Evolutionary conservation across 2,888 invertebrate species (phyloP).

Genomic region (Lithosia quadra): DNA sequence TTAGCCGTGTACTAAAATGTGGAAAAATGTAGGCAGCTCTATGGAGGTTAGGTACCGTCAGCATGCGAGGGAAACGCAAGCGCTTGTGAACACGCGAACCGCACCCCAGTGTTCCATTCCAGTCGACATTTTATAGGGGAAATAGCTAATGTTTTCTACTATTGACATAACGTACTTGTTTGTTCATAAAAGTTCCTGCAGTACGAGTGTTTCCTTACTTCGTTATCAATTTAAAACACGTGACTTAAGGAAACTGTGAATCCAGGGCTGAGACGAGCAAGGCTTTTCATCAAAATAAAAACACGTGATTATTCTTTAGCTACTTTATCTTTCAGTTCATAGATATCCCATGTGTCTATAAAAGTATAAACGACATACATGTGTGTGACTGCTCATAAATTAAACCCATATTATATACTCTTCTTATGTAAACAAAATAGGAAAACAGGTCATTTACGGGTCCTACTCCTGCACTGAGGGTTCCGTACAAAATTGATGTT

Average conservation of each 20-base stretch:
- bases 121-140: constrained; percentile 56
- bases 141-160: constrained; percentile 63
- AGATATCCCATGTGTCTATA: background rate
- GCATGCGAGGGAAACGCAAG: constrained; percentile 63
- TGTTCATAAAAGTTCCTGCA: constrained; percentile 48
- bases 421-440: background rate
- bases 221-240: constrained; percentile 51
- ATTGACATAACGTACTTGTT: constrained; percentile 61
- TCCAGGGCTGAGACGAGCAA: background rate
- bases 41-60: constrained; percentile 55
- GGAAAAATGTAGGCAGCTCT: constrained; percentile 61
- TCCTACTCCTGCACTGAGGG: background rate
- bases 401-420: too few relatives aligned
- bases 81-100: constrained; percentile 69
- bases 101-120: constrained; percentile 57
- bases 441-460: background rate
- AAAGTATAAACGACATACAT: background rate
- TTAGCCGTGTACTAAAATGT: constrained; percentile 63
- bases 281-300: background rate
- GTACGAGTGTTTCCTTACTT: constrained; percentile 39
- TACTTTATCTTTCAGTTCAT: background rate
- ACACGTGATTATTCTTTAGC: background rate
- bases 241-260: background rate
- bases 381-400: too few relatives aligned
- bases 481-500: background rate